Percentiles rank a stretch among this genome's conserved stretches.
These are phyloP conservation scores for Arrhamphus sclerolepis DNA, from an alignment of 2,797 vertebrate species.

Conservation along the genomic window DNA sequence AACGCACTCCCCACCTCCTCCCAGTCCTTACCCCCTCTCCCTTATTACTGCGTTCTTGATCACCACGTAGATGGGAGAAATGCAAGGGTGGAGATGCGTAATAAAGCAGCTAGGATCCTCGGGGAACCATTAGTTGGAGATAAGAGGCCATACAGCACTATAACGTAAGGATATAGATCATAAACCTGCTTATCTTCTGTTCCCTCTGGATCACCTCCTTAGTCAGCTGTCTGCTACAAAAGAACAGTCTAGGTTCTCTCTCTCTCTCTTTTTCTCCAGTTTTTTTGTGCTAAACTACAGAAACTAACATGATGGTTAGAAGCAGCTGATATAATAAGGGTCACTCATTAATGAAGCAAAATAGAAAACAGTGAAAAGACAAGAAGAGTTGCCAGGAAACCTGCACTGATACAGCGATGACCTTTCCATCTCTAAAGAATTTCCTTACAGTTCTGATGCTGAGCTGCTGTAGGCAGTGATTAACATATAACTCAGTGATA, in stretches of 20 bases:
- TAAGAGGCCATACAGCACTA: slow-evolving; percentile 65
- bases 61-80: slow-evolving; percentile 67
- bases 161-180: slow-evolving; percentile 73
- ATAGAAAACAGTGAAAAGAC: slow-evolving; percentile 49
- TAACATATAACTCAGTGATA: slow-evolving; percentile 73
- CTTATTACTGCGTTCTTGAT: slow-evolving; percentile 73
- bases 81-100: slow-evolving; percentile 65
- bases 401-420: slow-evolving; percentile 56
- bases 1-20: slow-evolving; percentile 31
- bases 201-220: slow-evolving; percentile 52
- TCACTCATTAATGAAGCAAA: slow-evolving; percentile 65
- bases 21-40: slow-evolving; percentile 33
- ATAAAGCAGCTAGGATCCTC: slow-evolving; percentile 76
- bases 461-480: slow-evolving; percentile 60
- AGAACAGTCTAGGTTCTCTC: slow-evolving; percentile 18
- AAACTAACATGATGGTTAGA: slow-evolving; percentile 8
- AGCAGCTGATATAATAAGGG: slow-evolving; percentile 36
- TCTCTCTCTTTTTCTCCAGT: slow-evolving; percentile 11
- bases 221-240: slow-evolving; percentile 43
- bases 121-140: slow-evolving; percentile 71
- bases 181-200: slow-evolving; percentile 78
- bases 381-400: slow-evolving; percentile 57
- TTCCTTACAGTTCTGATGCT: slow-evolving; percentile 36
- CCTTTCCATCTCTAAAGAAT: slow-evolving; percentile 67
- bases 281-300: slow-evolving; percentile 42